Percentiles rank a stretch among this genome's conserved stretches.
phyloP scores from a whole-genome alignment of 2,888 invertebrate genomes.

The Lypha dubia region DNA sequence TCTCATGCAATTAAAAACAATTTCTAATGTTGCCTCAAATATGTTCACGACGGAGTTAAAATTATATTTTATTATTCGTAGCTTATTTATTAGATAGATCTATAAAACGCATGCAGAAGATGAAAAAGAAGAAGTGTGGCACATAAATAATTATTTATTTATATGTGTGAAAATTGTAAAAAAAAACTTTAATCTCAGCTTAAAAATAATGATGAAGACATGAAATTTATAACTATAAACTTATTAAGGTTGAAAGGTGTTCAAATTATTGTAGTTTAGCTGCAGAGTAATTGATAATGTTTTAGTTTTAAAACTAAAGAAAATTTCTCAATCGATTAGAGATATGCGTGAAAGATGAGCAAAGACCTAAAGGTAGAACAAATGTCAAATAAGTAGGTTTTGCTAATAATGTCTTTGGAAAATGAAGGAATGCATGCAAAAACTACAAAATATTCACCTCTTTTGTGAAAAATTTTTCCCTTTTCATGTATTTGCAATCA shows the following conservation, averaged over 20 bases:
- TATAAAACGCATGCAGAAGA: background rate
- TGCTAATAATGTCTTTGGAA: no score
- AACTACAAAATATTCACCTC: no score
- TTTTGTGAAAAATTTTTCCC: no score
- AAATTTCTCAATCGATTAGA: no score
- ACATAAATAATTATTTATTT: background rate
- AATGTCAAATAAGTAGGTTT: no score
- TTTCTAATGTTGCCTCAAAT: constrained; percentile 9
- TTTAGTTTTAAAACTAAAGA: no score
- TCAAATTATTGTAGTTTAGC: background rate
- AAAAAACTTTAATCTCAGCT: background rate
- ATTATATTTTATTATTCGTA: constrained; percentile 7
- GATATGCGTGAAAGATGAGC: no score
- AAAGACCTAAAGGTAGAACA: no score
- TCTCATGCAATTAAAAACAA: constrained; percentile 46
- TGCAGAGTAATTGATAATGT: background rate
- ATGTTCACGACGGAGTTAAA: constrained; percentile 8
- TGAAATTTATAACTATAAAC: no score
- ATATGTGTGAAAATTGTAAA: background rate
- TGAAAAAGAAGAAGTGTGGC: background rate
- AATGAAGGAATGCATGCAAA: no score
- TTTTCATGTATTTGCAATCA: no score
- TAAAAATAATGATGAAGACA: background rate
- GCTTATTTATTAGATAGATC: background rate
- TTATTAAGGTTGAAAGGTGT: background rate